phyloP scores from a whole-genome alignment of 1,140 invertebrate genomes.

The Drosophila grimshawi region DNA sequence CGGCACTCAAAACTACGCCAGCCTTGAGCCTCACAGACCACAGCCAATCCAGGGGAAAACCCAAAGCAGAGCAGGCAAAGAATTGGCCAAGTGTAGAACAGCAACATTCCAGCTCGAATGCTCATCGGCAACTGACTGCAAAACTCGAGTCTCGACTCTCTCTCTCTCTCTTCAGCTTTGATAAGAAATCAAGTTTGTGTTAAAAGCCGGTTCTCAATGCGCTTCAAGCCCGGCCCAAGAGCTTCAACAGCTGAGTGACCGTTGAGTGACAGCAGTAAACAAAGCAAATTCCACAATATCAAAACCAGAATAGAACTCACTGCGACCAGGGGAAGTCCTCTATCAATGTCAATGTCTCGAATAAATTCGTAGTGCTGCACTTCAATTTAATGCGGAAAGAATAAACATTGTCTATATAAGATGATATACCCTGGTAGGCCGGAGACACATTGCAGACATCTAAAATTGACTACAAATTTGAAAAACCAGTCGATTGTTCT shows the following conservation, averaged over 20 bases:
- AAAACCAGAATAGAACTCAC: background rate
- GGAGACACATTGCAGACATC: too few relatives aligned
- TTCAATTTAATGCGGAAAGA: too few relatives aligned
- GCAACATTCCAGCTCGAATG: slow-evolving; percentile 59
- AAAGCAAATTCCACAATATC: background rate
- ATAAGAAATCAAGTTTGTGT: slow-evolving; percentile 35
- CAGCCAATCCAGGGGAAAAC: slow-evolving; percentile 9
- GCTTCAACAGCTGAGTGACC: slow-evolving; percentile 2
- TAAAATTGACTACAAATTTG: too few relatives aligned
- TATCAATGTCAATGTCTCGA: background rate
- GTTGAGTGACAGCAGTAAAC: slow-evolving; percentile 12
- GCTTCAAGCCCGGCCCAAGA: slow-evolving; percentile 3
- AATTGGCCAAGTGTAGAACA: slow-evolving; percentile 11
- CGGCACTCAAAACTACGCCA: slow-evolving; percentile 60
- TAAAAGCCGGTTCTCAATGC: slow-evolving; percentile 1
- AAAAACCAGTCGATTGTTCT: too few relatives aligned
- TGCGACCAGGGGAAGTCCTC: background rate
- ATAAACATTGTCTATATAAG: too few relatives aligned
- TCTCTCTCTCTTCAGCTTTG: background rate
- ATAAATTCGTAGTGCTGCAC: too few relatives aligned
- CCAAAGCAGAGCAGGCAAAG: slow-evolving; percentile 36
- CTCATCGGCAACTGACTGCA: slow-evolving; percentile 46
- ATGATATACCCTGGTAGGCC: too few relatives aligned
- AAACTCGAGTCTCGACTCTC: background rate
- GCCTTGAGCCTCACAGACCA: slow-evolving; percentile 47